Conservation (phyloP, 2,113 vertebrate genomes). For the Lepus americanus region DNA sequence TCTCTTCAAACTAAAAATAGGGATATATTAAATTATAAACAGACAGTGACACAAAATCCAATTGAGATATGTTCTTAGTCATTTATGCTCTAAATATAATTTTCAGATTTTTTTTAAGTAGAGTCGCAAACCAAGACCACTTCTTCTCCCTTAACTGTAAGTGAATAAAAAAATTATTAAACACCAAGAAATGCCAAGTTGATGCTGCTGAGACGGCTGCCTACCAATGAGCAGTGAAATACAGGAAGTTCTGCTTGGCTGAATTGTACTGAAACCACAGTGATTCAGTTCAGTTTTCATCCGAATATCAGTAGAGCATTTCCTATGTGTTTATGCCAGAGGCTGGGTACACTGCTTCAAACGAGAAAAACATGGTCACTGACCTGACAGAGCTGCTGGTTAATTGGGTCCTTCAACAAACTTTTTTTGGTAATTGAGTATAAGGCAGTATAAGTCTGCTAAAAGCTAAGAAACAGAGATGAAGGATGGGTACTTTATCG, state of each 20-base stretch:
- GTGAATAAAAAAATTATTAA: slow-evolving; percentile 10
- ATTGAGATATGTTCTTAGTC: neutral
- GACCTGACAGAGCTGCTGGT: neutral
- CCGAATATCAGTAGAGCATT: neutral
- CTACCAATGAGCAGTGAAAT: slow-evolving; percentile 27
- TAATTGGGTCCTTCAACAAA: neutral
- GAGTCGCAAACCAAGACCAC: neutral
- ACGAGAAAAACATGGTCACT: neutral
- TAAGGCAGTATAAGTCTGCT: neutral
- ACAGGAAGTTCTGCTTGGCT: neutral
- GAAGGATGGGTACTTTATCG: neutral
- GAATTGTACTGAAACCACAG: slow-evolving; percentile 10
- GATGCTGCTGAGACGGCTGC: neutral
- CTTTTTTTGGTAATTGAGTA: neutral
- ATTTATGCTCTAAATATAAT: neutral
- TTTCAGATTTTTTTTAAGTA: slow-evolving; percentile 13
- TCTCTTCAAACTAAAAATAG: neutral
- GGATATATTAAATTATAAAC: slow-evolving; percentile 13
- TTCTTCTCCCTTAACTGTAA: neutral
- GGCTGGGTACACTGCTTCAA: neutral
- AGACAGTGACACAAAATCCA: neutral
- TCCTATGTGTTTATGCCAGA: neutral
- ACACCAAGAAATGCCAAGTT: neutral
- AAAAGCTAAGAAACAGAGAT: neutral
- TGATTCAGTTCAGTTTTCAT: neutral